Evolutionary conservation across 2,797 vertebrate species (phyloP), one percentile per base, ranked within the genome.

Genomic region (Danionella dracula): DNA sequence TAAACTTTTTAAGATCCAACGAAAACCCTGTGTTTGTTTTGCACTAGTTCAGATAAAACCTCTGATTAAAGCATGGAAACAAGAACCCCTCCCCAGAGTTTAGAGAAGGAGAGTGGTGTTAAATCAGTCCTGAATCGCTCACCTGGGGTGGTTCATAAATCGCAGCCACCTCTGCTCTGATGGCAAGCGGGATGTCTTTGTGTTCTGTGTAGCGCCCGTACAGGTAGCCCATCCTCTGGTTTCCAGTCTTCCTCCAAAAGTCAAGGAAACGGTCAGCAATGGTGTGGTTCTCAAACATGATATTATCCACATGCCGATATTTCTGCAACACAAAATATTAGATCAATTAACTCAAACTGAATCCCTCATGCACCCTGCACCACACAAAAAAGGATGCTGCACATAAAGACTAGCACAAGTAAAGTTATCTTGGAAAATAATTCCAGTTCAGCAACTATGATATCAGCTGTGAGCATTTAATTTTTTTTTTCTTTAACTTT

Each of bases 221-320:
- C 60, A 99, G 76, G 61, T 93, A 99, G 0, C 97, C 97, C 40
- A 99, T 91, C 45, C 94, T 89, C 73, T 99, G 97, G 73, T 89
- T 96, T 37, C 97, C 97, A 0, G 96, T 99, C 87, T 98, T 99
- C 79, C 96, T 88, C 97, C 97, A 99, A 82, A 94, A 99, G 89
- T 99, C 95, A 54, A 99, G 88, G 85, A 99, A 99, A 74, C 94
- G 94, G 83, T 99, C 95, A 0, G 97, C 97, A 12, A 95, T 97
- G 5, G 94, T 97, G 87, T 99, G 93, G 78, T 99, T 99, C 87
- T 99, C 97, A 84, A 99, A 99, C 97, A 99, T 99, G 81, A 99
- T 98, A 79, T 98, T 99, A 88, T 99, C 96, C 83, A 99, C 94
- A 5, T 99, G 96, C 80, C 97, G 90, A 89, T 99, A 99, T 91